These are phyloP conservation scores for Teinopalpus imperialis DNA, from an alignment of 2,888 invertebrate species.

Conservation along the genomic window DNA sequence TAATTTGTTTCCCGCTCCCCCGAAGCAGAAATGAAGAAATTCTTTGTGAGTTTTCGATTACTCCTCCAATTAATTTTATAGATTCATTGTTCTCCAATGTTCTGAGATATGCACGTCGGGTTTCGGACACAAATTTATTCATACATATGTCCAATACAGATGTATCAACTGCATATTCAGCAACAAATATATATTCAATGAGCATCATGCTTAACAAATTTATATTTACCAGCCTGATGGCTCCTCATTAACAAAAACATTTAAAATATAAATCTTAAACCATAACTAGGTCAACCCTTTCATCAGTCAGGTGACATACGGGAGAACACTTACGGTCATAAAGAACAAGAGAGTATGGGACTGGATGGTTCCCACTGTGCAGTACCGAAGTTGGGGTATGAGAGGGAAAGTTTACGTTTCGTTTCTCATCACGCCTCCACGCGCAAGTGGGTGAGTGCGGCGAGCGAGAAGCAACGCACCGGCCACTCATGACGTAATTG, in stretches of 20 bases:
- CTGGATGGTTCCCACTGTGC: conserved; percentile 34
- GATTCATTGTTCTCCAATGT: conserved; percentile 77
- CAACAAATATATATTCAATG: too few species aligned
- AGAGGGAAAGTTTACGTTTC: conserved; percentile 79
- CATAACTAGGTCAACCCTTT: conserved; percentile 25
- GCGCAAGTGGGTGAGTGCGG: conserved; percentile 78
- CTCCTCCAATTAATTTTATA: conserved; percentile 82
- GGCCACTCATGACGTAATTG: conserved; percentile 75
- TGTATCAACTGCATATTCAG: too few species aligned
- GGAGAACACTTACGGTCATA: conserved; percentile 35
- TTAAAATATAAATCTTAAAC: too few species aligned
- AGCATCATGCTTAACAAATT: too few species aligned
- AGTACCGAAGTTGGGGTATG: conserved; percentile 61
- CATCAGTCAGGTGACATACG: conserved; percentile 26
- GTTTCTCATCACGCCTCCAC: conserved; percentile 71
- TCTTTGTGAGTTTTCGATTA: conserved; percentile 82
- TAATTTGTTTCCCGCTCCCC: conserved; percentile 79
- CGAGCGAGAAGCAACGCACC: conserved; percentile 73
- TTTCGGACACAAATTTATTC: background rate
- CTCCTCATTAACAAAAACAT: too few species aligned
- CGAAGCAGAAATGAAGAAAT: conserved; percentile 78
- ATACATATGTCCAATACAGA: background rate
- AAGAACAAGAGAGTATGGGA: conserved; percentile 38
- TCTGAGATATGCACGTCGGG: conserved; percentile 54
- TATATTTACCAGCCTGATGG: too few species aligned